phyloP scores from a whole-genome alignment of 92 coral and sea anemone genomes.

The Parazoanthus swiftii region DNA sequence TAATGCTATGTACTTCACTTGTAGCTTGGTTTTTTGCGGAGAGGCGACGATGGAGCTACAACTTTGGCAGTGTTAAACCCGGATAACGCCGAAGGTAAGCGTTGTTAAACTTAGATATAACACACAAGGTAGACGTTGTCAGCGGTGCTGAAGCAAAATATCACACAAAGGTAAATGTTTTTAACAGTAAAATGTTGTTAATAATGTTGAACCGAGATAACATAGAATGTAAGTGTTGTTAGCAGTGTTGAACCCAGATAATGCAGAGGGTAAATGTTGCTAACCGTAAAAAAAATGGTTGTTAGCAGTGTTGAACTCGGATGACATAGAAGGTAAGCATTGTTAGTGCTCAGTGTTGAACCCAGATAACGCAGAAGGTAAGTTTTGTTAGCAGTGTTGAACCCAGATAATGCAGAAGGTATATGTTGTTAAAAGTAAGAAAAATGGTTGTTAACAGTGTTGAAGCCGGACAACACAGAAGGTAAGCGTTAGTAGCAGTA shows the following conservation, averaged over 20 bases:
- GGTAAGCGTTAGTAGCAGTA: constrained; percentile 68
- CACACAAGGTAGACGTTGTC: constrained; percentile 60
- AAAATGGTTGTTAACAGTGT: not conserved
- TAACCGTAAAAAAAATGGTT: not conserved
- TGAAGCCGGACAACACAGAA: constrained; percentile 63
- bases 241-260: constrained; percentile 24
- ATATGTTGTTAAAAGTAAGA: not conserved
- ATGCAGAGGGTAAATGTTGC: constrained; percentile 2
- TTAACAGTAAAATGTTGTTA: not conserved
- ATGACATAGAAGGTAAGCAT: constrained; percentile 28
- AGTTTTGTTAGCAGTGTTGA: not conserved
- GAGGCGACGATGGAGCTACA: constrained; percentile 89
- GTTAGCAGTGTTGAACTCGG: not conserved
- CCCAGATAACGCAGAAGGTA: constrained; percentile 36
- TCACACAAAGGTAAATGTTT: constrained; percentile 22
- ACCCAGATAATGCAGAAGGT: constrained; percentile 33
- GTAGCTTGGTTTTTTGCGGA: constrained; percentile 90
- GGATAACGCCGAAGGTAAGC: constrained; percentile 74
- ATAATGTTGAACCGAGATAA: not conserved
- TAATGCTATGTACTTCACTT: not conserved
- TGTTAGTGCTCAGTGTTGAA: not conserved
- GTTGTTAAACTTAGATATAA: constrained; percentile 53
- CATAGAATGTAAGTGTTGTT: not conserved
- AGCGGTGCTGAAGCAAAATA: constrained; percentile 77
- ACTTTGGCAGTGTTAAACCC: constrained; percentile 89